Conservation (phyloP, 2,113 vertebrate genomes). For the Lophotis ruficrista region DNA sequence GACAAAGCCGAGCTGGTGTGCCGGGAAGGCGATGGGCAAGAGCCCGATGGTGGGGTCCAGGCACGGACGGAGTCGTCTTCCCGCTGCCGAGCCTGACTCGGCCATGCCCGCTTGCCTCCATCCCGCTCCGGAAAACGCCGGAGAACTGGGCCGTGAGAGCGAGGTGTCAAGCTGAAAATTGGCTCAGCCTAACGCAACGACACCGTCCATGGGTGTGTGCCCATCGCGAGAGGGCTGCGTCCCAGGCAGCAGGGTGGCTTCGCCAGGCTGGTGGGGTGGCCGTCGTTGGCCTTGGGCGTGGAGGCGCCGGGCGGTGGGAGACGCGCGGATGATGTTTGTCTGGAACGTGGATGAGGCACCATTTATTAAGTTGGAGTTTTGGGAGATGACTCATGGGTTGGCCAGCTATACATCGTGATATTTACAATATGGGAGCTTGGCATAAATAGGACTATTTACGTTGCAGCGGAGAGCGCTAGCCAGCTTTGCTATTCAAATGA, state of each 20-base stretch:
- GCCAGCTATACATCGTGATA: constrained; percentile 61
- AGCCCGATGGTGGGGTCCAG: no score
- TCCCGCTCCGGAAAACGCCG: neutral
- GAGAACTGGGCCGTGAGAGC: neutral
- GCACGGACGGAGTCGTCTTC: neutral
- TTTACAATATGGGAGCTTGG: constrained; percentile 71
- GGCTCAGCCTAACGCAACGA: rapidly evolving
- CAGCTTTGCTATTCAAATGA: constrained; percentile 49
- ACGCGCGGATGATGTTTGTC: neutral
- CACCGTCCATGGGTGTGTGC: neutral
- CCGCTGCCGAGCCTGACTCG: neutral
- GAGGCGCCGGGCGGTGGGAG: neutral
- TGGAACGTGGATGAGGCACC: constrained; percentile 57
- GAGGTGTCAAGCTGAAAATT: neutral
- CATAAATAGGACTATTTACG: constrained; percentile 66
- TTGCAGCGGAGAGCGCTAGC: constrained; percentile 32
- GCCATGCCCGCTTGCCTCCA: neutral
- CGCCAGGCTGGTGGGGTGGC: neutral
- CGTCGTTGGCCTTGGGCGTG: neutral
- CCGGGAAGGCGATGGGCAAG: no score
- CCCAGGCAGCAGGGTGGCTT: neutral
- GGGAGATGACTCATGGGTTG: constrained; percentile 69
- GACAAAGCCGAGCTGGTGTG: no score
- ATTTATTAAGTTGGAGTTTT: constrained; percentile 67
- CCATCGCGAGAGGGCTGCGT: neutral